A percentile compares a stretch with the other conserved stretches of the same genome.
Conservation (phyloP, 2,797 vertebrate species). For the Orientallactaga sibirica region DNA sequence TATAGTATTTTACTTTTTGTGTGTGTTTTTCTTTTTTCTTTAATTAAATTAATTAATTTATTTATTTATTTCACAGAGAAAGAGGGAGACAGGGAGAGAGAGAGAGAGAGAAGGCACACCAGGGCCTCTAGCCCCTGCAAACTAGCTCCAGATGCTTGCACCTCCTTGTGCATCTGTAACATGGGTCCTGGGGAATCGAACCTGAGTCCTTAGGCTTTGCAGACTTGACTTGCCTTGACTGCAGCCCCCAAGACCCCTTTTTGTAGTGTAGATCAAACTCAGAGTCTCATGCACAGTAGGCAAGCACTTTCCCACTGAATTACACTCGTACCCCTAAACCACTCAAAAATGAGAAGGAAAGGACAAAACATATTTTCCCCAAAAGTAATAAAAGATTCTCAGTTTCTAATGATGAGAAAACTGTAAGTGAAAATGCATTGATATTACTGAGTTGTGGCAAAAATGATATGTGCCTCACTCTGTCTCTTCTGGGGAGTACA, state of each 20-base stretch:
- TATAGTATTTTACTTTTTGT: no score
- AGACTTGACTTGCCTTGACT: not conserved
- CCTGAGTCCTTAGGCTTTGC: no score
- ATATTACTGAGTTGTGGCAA: slow-evolving; percentile 9
- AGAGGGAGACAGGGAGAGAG: no score
- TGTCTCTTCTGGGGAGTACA: not conserved
- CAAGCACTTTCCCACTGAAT: not conserved
- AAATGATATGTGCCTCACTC: not conserved
- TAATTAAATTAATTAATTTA: no score
- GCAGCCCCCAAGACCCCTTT: no score
- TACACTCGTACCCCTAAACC: not conserved
- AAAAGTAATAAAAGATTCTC: not conserved
- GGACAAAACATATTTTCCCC: not conserved
- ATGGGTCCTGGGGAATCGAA: no score
- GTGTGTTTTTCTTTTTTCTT: no score
- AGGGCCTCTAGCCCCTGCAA: no score
- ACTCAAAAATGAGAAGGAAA: not conserved
- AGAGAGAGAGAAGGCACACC: no score
- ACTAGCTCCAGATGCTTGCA: no score
- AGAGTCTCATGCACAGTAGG: not conserved
- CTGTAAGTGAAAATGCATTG: not conserved
- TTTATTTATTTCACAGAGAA: no score
- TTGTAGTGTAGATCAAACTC: not conserved
- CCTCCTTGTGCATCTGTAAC: no score
- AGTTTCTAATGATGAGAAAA: not conserved